A percentile compares a stretch with the other conserved stretches of the same genome.
These are phyloP conservation scores for Syrphus vitripennis DNA, from an alignment of 2,888 invertebrate genomes.

Conservation along the genomic window DNA sequence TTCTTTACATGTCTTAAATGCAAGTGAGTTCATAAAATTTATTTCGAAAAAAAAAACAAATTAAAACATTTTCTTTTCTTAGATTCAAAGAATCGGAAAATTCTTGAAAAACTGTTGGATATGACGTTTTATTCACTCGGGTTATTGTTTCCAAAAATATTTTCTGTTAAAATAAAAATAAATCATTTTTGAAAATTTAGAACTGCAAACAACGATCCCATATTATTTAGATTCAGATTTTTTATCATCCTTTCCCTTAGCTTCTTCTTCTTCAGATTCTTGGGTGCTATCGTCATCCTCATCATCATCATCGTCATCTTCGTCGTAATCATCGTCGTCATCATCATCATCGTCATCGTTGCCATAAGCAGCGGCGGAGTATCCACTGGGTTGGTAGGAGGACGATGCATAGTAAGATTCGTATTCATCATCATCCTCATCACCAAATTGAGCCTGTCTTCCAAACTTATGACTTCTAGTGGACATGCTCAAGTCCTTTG, in stretches of 20 bases:
- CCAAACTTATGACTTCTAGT: constrained; percentile 95
- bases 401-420: constrained; percentile 74
- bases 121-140: constrained; percentile 26
- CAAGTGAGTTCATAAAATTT: constrained; percentile 76
- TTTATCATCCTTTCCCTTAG: constrained; percentile 29
- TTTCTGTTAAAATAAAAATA: background rate
- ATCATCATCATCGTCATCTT: constrained; percentile 75
- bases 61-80: constrained; percentile 9
- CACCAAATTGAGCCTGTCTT: constrained; percentile 87
- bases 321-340: constrained; percentile 80
- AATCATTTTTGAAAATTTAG: background rate
- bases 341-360: constrained; percentile 82
- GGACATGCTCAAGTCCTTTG: constrained; percentile 97
- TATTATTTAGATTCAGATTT: constrained; percentile 27
- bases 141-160: background rate
- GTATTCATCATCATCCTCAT: constrained; percentile 85
- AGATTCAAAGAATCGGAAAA: constrained; percentile 80
- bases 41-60: background rate
- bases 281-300: constrained; percentile 72
- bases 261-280: constrained; percentile 72
- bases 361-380: constrained; percentile 65
- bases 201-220: background rate
- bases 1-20: constrained; percentile 98
- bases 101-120: constrained; percentile 73
- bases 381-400: constrained; percentile 75